Conservation (phyloP, 2,888 invertebrate genomes). For the Rotaria socialis region DNA sequence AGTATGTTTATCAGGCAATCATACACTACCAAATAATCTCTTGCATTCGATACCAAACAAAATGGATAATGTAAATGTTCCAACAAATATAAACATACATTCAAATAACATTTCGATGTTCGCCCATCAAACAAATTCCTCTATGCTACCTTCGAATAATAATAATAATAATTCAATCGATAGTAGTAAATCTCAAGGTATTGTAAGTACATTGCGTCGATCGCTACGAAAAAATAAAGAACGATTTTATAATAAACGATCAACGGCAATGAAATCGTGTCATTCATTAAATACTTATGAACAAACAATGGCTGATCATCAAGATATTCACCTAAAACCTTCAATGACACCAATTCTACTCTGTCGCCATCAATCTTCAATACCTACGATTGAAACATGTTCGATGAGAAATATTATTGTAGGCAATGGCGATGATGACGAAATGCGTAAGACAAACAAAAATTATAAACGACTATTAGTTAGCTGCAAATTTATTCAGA, state of each 20-base stretch:
- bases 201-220: slow-evolving; percentile 24
- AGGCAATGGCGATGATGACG: neutral
- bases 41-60: neutral
- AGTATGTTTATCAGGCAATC: neutral
- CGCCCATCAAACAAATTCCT: neutral
- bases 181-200: neutral
- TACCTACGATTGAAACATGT: neutral
- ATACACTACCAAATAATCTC: neutral
- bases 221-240: slow-evolving; percentile 28
- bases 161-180: slow-evolving; percentile 5
- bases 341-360: neutral
- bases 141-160: neutral
- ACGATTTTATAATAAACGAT: slow-evolving; percentile 36
- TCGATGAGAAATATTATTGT: neutral
- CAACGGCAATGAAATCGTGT: slow-evolving; percentile 14
- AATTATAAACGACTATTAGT: neutral
- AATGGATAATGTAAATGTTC: neutral
- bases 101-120: neutral
- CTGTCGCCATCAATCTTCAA: neutral
- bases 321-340: neutral
- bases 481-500: too few species aligned
- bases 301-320: neutral
- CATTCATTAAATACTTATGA: neutral
- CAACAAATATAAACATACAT: neutral
- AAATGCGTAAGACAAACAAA: neutral